Evolutionary conservation across 2,888 invertebrate species (phyloP).

Genomic region (Azorinus chamasolen): DNA sequence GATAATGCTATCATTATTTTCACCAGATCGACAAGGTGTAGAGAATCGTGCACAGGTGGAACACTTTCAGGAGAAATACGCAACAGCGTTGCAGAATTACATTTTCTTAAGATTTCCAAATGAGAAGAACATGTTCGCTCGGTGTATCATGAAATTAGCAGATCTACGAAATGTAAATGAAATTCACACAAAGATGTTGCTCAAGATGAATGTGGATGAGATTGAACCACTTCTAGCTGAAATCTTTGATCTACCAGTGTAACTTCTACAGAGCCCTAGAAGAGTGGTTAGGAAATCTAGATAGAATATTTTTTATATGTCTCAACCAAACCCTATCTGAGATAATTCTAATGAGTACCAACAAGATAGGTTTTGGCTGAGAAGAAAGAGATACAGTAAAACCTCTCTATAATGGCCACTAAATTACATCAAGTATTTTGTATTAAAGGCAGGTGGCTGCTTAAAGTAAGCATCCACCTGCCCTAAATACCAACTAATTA

Average conservation of each 20-base stretch:
- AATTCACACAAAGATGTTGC: conserved; percentile 95
- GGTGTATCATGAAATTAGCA: conserved; percentile 94
- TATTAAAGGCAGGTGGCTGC: too few relatives aligned
- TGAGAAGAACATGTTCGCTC: conserved; percentile 79
- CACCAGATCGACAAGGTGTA: conserved; percentile 78
- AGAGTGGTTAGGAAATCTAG: too few relatives aligned
- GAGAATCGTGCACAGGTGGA: conserved; percentile 67
- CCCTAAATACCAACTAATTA: too few relatives aligned
- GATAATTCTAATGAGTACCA: too few relatives aligned
- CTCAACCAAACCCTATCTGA: too few relatives aligned
- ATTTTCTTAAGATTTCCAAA: conserved; percentile 73
- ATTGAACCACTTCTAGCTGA: conserved; percentile 97
- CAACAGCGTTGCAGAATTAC: conserved; percentile 77
- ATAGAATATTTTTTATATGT: too few relatives aligned
- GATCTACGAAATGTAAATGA: conserved; percentile 96
- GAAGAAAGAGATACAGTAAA: too few relatives aligned
- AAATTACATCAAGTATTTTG: too few relatives aligned
- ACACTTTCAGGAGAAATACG: conserved; percentile 81
- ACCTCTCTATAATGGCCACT: too few relatives aligned
- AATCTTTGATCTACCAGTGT: conserved; percentile 93
- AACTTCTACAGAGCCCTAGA: too few relatives aligned
- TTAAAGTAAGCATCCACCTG: too few relatives aligned
- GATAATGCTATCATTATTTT: conserved; percentile 81
- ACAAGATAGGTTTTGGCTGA: too few relatives aligned
- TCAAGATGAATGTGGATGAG: conserved; percentile 95